Evolutionary conservation across 1,140 invertebrate species (phyloP), one percentile per base, ranked within the genome.

Genomic region (Lucilia cuprina): DNA sequence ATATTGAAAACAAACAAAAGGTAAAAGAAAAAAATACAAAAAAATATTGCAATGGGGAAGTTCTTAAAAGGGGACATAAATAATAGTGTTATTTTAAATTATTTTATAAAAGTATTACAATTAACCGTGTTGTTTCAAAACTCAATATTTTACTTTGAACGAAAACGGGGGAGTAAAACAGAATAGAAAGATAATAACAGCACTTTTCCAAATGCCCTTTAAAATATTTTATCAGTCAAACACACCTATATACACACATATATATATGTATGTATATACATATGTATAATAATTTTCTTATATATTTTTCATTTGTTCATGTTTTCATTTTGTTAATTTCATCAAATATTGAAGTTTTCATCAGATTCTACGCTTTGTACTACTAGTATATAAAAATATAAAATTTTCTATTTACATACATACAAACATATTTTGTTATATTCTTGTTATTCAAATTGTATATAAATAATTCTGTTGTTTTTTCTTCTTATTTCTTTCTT

Each of bases 361-460:
- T 70, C 19, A 30, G 25, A 30, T 30, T 30, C 25, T 3, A 30
- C 3, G 25, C 25, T 30, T 30, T 30, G 25, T 30, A 30, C 25
- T 30, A 30, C 25, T 30, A 30, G 25, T 30, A 30, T 70, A 55
- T 14, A 17, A 8, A 55, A 55, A 55, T 55, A 8, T 55, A 5
- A 55, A 55, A 55, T 55, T 8, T 55, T 41, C 35, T 41, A 41
- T 5, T 8, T 41, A 41, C 35, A 41, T 41, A 41, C 3, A 41
- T 41, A 17, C 2, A 55, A 55, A 55, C 84, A 96, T 97, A 21
- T 25, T 75, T 75, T 34, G 13, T 5, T 41, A 41, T 55, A 10
- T 34, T 34, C 35, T n/a, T 35, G 35, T 78, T 34, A 50, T 60
- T 82, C 5, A 10, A 34, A 30, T 21, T 50, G 7, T 25, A 35